Evolutionary conservation across 2,888 invertebrate species (phyloP).

Genomic region (Diplolepis rosae): DNA sequence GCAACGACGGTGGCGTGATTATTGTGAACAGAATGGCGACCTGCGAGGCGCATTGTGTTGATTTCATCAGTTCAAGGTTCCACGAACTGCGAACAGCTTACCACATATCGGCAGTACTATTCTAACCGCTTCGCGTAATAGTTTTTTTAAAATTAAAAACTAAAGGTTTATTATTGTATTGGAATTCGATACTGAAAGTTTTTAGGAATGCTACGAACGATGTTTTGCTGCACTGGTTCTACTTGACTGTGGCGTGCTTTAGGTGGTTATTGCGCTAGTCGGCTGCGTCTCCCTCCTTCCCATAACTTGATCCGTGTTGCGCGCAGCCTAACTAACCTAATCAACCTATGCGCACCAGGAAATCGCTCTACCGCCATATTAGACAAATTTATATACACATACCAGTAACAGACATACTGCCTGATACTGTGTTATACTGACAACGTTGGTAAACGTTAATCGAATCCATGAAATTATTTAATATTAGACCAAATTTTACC

Average conservation of each 20-base stretch:
- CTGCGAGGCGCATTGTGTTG: constrained; percentile 13
- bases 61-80: not conserved
- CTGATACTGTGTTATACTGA: too few species aligned
- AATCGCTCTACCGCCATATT: constrained; percentile 13
- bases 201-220: not conserved
- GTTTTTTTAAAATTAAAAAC: not conserved
- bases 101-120: not conserved
- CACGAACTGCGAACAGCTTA: not conserved
- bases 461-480: too few species aligned
- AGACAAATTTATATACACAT: too few species aligned
- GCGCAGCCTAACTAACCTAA: not conserved
- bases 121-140: not conserved
- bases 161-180: not conserved
- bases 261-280: not conserved
- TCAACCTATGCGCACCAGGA: constrained; percentile 16
- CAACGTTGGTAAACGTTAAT: too few species aligned
- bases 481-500: too few species aligned
- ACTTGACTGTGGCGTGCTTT: constrained; percentile 11
- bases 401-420: too few species aligned
- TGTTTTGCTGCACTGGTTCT: not conserved
- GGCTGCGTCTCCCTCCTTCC: constrained; percentile 11
- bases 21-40: not conserved
- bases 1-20: not conserved
- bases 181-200: not conserved
- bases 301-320: too few species aligned